These are phyloP conservation scores for Amphiura filiformis DNA, from an alignment of 35 echinoderm and acorn worm genomes.

Conservation along the genomic window DNA sequence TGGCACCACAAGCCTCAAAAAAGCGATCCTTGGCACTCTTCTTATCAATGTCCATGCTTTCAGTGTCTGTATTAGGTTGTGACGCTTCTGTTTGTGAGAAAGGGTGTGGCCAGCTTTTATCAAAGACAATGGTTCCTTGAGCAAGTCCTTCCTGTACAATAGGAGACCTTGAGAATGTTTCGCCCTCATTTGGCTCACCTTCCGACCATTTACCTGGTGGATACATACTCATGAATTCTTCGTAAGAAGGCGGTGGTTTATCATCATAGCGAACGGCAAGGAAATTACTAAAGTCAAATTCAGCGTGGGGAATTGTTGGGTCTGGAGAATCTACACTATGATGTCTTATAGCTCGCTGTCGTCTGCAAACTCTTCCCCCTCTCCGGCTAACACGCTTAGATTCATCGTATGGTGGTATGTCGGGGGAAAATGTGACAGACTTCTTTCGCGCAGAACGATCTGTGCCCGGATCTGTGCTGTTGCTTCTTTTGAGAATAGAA, in stretches of 20 bases:
- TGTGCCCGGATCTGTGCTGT: conserved; percentile 64
- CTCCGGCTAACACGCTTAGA: not conserved
- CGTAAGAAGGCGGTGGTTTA: not conserved
- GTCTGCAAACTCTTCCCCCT: not conserved
- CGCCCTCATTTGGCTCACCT: not conserved
- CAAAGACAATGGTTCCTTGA: not conserved
- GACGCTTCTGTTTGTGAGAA: not conserved
- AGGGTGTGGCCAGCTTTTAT: not conserved
- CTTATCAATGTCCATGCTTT: conserved; percentile 9
- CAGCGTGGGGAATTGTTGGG: not conserved
- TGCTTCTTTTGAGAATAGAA: conserved; percentile 74
- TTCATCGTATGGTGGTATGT: conserved; percentile 48
- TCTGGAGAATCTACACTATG: not conserved
- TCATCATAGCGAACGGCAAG: not conserved
- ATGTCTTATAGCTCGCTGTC: not conserved
- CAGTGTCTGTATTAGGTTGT: not conserved
- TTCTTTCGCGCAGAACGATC: conserved; percentile 74
- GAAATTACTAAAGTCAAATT: not conserved
- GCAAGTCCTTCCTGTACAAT: not conserved
- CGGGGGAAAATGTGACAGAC: conserved; percentile 88
- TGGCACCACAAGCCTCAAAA: conserved; percentile 78
- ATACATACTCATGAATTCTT: not conserved
- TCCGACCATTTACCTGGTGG: not conserved
- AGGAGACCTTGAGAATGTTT: not conserved
- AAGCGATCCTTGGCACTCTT: conserved; percentile 90